Percentiles rank a stretch among this genome's conserved stretches.
phyloP scores from a whole-genome alignment of 2,113 vertebrate genomes.

The Archocentrus centrarchus region DNA sequence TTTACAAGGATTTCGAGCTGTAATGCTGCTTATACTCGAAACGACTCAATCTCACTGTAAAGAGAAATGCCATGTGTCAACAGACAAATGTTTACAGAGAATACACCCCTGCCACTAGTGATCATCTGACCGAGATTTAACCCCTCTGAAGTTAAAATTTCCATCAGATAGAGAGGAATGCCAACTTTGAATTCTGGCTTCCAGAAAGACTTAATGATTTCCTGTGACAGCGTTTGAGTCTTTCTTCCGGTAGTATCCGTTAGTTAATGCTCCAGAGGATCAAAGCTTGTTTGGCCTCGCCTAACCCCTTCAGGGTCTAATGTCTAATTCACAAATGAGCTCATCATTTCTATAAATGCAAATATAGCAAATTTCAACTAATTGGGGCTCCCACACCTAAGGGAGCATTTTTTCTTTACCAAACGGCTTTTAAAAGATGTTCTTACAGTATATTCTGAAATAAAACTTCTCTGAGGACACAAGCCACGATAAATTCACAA shows the following conservation, averaged over 20 bases:
- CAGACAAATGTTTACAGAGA: constrained; percentile 32
- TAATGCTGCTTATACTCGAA: constrained; percentile 49
- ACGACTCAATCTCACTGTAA: constrained; percentile 23
- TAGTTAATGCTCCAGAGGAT: constrained; percentile 39
- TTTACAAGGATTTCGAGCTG: constrained; percentile 52
- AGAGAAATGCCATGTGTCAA: constrained; percentile 29
- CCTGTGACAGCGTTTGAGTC: constrained; percentile 10
- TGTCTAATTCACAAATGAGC: constrained; percentile 46
- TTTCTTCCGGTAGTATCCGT: constrained; percentile 18
- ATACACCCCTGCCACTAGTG: neutral
- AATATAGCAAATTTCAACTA: constrained; percentile 46
- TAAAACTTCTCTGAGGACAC: neutral
- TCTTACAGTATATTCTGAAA: constrained; percentile 11
- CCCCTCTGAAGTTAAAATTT: constrained; percentile 4
- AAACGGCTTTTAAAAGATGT: neutral
- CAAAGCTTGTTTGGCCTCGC: constrained; percentile 11
- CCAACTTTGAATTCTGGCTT: constrained; percentile 10
- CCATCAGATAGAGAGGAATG: constrained; percentile 1
- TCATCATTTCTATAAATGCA: constrained; percentile 26
- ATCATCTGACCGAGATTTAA: constrained; percentile 20
- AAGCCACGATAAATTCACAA: constrained; percentile 36
- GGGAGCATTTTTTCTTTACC: neutral
- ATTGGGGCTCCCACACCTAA: constrained; percentile 12
- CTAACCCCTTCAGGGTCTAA: constrained; percentile 48
- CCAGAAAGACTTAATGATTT: constrained; percentile 44